These are phyloP conservation scores for Rousettus madagascariensis DNA, from an alignment of 2,797 vertebrate genomes.

Conservation along the genomic window DNA sequence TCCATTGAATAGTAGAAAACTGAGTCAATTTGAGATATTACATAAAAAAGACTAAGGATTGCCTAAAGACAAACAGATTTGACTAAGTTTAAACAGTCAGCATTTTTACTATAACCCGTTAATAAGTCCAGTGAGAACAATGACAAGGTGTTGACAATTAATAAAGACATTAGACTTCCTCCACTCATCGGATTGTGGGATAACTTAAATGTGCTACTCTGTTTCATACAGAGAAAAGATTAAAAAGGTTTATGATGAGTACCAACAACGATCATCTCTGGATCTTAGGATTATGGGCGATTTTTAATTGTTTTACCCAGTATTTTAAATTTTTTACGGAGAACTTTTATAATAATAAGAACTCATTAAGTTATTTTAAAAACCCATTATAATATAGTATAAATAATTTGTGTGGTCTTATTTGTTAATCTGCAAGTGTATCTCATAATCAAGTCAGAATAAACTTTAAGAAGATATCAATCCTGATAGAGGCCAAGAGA, in stretches of 20 bases:
- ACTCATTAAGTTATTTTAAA: neutral
- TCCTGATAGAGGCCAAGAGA: neutral
- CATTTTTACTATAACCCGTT: neutral
- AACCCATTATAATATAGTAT: neutral
- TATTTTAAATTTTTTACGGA: slow-evolving; percentile 24
- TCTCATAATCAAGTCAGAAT: neutral
- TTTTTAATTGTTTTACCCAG: slow-evolving; percentile 28
- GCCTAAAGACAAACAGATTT: neutral
- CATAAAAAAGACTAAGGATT: neutral
- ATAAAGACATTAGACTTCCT: slow-evolving; percentile 9
- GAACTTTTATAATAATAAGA: neutral
- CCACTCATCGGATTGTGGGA: neutral
- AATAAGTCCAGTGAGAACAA: neutral
- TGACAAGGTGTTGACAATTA: neutral
- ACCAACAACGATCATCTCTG: neutral
- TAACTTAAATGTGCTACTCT: neutral
- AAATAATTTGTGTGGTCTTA: slow-evolving; percentile 17
- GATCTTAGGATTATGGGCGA: neutral
- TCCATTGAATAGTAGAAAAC: neutral
- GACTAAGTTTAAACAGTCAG: neutral
- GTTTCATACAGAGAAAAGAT: neutral
- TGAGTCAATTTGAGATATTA: neutral
- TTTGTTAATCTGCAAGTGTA: neutral
- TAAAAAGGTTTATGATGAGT: neutral
- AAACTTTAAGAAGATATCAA: neutral